A percentile compares a stretch with the other conserved stretches of the same genome.
phyloP scores from a whole-genome alignment of 2,888 invertebrate species.

The Gerris lacustris region DNA sequence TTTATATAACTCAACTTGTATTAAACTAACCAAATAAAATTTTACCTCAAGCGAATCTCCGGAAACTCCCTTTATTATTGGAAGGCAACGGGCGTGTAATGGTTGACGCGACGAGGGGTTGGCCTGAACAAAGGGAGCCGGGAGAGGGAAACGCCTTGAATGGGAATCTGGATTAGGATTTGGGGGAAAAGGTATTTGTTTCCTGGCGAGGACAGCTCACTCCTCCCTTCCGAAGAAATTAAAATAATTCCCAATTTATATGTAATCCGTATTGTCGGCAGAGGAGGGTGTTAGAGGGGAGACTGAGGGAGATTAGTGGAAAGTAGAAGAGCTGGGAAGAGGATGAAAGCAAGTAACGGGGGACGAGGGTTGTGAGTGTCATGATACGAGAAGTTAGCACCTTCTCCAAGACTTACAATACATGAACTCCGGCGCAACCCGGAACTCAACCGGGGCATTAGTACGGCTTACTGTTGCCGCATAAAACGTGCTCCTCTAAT shows the following conservation, averaged over 20 bases:
- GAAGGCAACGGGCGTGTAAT: neutral
- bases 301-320: neutral
- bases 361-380: neutral
- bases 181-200: neutral
- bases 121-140: neutral
- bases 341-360: neutral
- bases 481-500: neutral
- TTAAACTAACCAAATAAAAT: neutral
- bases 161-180: slow-evolving; percentile 1
- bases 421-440: neutral
- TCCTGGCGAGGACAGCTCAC: neutral
- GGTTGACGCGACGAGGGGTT: neutral
- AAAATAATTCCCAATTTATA: slow-evolving; percentile 3
- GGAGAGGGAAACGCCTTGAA: neutral
- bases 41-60: neutral
- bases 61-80: neutral
- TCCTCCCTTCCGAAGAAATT: neutral
- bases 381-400: neutral
- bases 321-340: neutral
- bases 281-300: neutral
- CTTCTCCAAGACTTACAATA: neutral
- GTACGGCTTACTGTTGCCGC: neutral
- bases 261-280: neutral
- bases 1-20: neutral
- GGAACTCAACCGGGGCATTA: neutral